phyloP scores from a whole-genome alignment of 1,140 invertebrate species.

The Leptinotarsa lineolata region DNA sequence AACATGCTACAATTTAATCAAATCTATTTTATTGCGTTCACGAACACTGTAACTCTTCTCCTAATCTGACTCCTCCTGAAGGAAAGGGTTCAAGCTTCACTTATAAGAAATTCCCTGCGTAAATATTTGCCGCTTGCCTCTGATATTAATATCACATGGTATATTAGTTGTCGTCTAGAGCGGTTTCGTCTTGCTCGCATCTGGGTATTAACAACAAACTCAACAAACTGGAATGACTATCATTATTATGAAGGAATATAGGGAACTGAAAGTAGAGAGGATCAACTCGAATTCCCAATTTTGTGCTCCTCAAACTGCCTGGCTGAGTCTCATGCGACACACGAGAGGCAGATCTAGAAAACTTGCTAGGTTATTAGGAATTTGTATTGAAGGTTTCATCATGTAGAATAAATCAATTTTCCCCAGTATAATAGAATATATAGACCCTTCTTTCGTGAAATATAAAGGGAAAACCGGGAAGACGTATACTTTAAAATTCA shows the following conservation, averaged over 20 bases:
- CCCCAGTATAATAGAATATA: neutral
- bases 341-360: neutral
- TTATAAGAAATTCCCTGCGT: neutral
- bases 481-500: too few relatives aligned
- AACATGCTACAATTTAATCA: too few relatives aligned
- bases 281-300: slow-evolving; percentile 26
- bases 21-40: too few relatives aligned
- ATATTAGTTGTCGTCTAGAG: slow-evolving; percentile 15
- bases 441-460: too few relatives aligned
- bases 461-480: too few relatives aligned
- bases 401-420: slow-evolving; percentile 3
- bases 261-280: slow-evolving; percentile 13
- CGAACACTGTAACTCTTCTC: too few relatives aligned
- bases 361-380: slow-evolving; percentile 10
- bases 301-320: slow-evolving; percentile 14
- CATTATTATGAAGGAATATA: slow-evolving; percentile 27
- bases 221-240: slow-evolving; percentile 38
- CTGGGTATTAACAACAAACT: slow-evolving; percentile 35
- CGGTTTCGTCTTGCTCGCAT: slow-evolving; percentile 16
- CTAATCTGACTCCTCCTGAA: too few relatives aligned
- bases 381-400: slow-evolving; percentile 11
- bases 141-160: neutral
- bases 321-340: neutral
- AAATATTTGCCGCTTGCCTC: too few relatives aligned
- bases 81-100: neutral